Percentiles rank a stretch among this genome's conserved stretches.
Evolutionary conservation across 2,888 invertebrate species (phyloP).

Genomic region (Dasypolia templi): DNA sequence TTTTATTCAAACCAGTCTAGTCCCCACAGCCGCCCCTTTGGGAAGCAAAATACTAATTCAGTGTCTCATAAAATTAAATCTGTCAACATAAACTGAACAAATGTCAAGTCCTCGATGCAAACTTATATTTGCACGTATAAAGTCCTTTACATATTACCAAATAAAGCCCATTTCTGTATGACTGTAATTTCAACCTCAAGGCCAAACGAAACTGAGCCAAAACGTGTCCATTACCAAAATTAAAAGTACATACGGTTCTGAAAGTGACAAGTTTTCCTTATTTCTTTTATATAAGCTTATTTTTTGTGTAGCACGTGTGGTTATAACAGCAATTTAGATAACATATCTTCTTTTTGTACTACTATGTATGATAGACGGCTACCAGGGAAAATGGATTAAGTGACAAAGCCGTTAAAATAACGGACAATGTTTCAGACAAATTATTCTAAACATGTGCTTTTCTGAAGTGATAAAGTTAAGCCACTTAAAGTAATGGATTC

Average conservation of each 20-base stretch:
- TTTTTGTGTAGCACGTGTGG: slow-evolving; percentile 24
- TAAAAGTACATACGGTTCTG: slow-evolving; percentile 40
- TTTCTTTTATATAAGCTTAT: slow-evolving; percentile 5
- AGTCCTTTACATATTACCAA: slow-evolving; percentile 20
- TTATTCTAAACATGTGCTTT: slow-evolving; percentile 38
- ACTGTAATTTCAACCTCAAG: slow-evolving; percentile 62
- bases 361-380: slow-evolving; percentile 60
- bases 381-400: slow-evolving; percentile 60
- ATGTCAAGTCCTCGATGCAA: slow-evolving; percentile 63
- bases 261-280: slow-evolving; percentile 44
- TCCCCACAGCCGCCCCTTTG: slow-evolving; percentile 15
- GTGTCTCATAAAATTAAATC: slow-evolving; percentile 72
- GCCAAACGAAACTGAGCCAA: slow-evolving; percentile 73
- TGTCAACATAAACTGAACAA: slow-evolving; percentile 73
- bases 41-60: slow-evolving; percentile 68
- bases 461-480: slow-evolving; percentile 31
- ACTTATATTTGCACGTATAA: slow-evolving; percentile 26
- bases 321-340: slow-evolving; percentile 21
- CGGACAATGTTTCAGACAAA: slow-evolving; percentile 41
- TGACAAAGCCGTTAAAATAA: slow-evolving; percentile 53
- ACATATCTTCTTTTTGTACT: slow-evolving; percentile 57
- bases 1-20: slow-evolving; percentile 34
- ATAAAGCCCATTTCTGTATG: slow-evolving; percentile 57
- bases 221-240: slow-evolving; percentile 70
- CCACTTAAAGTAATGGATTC: slow-evolving; percentile 34